Base-by-base conservation (phyloP, 2,797 vertebrate genomes). In the Chrosomus eos region DNA sequence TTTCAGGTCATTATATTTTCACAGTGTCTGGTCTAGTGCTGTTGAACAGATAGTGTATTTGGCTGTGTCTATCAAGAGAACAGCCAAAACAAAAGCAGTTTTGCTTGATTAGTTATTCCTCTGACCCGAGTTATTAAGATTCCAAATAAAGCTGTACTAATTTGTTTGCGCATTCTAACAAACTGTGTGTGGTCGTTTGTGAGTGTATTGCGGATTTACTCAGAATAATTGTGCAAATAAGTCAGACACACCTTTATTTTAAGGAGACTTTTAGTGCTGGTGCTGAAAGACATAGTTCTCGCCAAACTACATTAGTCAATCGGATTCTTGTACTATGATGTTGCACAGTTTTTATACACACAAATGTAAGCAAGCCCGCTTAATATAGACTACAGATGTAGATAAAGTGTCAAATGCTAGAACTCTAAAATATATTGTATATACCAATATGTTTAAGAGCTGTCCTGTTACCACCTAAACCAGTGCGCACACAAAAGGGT, bases 141-240 rank as follows among this genome's bases (percentile, higher is more conserved):
- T 79, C 38, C 60, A 66, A 66, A 79, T 66, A 64, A 64, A 79
- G 74, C 26, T 0, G n/a, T 66, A 9, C 58, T 79, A 79, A 79
- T 79, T 64, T 45, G 26, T 38, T 64, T 64, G 26, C 31, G 58
- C 53, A 60, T 11, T 77, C 75, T 45, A 66, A n/a, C 28, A 67
- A 66, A 80, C 58, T 53, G 45, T 9, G 31, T 80, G 78, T 67
- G 78, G 78, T 53, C 31, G 8, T 60, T 40, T 4, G 9, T 1
- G 26, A 18, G 55, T 60, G 53, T 19, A 60, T 28, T 58, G 53
- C 23, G 4, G 26, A 67, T 48, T 80, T 80, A 18, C 28, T 68
- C 13, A 4, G 40, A 67, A 66, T 66, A 48, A 64, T 80, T 67
- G 60, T 48, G 40, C 62, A 66, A 80, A 66, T 80, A 66, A 33